These are phyloP conservation scores for Halcyon smyrnensis DNA, from an alignment of 2,797 vertebrate species.

Conservation along the genomic window DNA sequence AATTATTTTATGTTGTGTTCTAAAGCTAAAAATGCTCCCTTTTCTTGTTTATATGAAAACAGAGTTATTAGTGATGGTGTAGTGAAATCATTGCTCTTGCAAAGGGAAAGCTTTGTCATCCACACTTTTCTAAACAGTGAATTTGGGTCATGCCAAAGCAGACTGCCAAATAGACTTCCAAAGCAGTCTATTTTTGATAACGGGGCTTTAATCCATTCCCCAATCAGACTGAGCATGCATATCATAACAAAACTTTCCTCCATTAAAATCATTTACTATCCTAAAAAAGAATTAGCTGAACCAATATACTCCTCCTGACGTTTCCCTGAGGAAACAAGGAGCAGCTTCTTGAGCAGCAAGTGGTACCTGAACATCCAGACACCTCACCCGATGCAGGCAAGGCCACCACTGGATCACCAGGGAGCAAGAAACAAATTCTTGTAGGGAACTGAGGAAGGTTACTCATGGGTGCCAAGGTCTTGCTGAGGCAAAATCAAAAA, in stretches of 20 bases:
- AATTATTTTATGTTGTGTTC: background rate
- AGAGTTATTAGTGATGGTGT: background rate
- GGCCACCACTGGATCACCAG: background rate
- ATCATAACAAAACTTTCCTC: slow-evolving; percentile 12
- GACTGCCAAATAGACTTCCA: too few species aligned
- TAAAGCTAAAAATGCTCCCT: background rate
- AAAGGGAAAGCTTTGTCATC: background rate
- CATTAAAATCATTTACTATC: background rate
- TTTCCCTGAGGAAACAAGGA: background rate
- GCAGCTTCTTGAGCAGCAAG: background rate
- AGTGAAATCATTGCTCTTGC: background rate
- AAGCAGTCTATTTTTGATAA: background rate
- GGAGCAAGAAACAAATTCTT: background rate
- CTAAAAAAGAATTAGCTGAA: slow-evolving; percentile 36
- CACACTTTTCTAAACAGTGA: background rate
- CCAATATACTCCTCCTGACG: background rate
- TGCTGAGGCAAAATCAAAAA: background rate
- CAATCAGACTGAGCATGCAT: background rate
- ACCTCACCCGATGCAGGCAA: background rate
- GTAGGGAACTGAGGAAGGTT: background rate
- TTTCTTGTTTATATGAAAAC: background rate
- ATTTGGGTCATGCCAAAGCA: background rate
- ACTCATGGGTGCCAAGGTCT: background rate
- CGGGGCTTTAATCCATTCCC: background rate
- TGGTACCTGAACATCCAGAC: background rate